Percentiles rank a stretch among this genome's conserved stretches.
Conservation (phyloP, 2,888 invertebrate species). For the Odontomyia ornata region DNA sequence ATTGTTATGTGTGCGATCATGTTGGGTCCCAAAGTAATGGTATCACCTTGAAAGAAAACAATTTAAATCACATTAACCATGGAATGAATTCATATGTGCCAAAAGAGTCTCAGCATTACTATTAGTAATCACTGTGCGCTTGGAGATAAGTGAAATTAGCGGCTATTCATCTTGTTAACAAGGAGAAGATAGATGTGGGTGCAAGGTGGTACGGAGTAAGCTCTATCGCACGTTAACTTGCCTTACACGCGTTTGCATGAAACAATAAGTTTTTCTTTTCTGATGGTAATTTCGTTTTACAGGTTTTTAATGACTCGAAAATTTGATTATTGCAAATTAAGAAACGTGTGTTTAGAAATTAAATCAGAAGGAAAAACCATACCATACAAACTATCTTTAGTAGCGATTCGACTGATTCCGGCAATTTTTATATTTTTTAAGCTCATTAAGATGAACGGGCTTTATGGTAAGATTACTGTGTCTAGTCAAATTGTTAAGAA, state of each 20-base stretch:
- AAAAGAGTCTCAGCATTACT: background rate
- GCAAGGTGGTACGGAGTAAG: no score
- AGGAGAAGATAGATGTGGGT: background rate
- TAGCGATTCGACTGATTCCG: no score
- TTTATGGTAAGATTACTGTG: no score
- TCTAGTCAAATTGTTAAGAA: no score
- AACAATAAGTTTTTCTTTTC: constrained; percentile 15
- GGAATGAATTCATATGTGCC: background rate
- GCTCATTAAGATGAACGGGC: no score
- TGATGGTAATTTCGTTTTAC: background rate
- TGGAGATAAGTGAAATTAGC: constrained; percentile 3
- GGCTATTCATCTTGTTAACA: background rate
- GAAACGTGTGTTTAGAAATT: background rate
- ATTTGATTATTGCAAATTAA: constrained; percentile 15
- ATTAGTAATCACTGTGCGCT: background rate
- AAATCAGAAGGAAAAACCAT: background rate
- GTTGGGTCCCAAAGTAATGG: background rate
- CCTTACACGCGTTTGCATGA: background rate
- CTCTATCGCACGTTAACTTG: no score
- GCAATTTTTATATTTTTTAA: no score
- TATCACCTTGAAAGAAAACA: constrained; percentile 13
- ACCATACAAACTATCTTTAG: background rate
- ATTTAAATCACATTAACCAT: constrained; percentile 14
- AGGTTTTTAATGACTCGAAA: constrained; percentile 8
- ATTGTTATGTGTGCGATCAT: background rate